Conservation (phyloP, 2,888 invertebrate species). For the Hemaris fuciformis region DNA sequence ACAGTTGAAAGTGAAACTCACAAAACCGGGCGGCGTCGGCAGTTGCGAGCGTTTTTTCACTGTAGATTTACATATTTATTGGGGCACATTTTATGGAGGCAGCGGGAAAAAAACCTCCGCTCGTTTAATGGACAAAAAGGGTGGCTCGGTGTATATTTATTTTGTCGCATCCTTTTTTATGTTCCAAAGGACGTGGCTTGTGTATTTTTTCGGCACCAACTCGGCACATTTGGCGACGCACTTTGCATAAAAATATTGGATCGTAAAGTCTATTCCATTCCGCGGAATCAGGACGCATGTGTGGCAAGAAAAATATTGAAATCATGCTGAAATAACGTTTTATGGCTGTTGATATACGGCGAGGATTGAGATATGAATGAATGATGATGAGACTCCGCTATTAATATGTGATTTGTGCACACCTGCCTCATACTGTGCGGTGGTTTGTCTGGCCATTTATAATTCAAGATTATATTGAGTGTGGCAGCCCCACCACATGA, state of each 20-base stretch:
- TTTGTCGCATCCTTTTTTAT: conserved; percentile 81
- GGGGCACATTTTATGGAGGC: conserved; percentile 79
- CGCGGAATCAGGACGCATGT: conserved; percentile 67
- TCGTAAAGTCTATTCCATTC: conserved; percentile 71
- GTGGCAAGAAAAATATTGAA: conserved; percentile 67
- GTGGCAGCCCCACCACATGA: not conserved
- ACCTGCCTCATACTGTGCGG: conserved; percentile 36
- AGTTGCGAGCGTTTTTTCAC: conserved; percentile 59
- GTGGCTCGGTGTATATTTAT: conserved; percentile 80
- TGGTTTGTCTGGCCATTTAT: not conserved
- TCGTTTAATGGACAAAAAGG: conserved; percentile 81
- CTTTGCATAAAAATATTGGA: conserved; percentile 80
- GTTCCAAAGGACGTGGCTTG: conserved; percentile 72
- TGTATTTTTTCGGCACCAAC: conserved; percentile 70
- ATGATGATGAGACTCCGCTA: conserved; percentile 38
- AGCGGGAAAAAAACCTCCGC: conserved; percentile 71
- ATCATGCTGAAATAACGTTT: conserved; percentile 63
- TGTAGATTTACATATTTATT: conserved; percentile 81
- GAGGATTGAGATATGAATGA: conserved; percentile 63
- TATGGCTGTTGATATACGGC: conserved; percentile 57
- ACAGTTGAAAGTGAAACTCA: conserved; percentile 76
- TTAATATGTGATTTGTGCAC: conserved; percentile 46
- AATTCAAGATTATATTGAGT: not conserved
- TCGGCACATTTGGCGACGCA: conserved; percentile 78
- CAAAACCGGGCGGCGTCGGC: conserved; percentile 51